Evolutionary conservation across 2,797 vertebrate genomes (phyloP), one percentile per base, ranked within the genome.

Genomic region (Petrocephalus sullivani): DNA sequence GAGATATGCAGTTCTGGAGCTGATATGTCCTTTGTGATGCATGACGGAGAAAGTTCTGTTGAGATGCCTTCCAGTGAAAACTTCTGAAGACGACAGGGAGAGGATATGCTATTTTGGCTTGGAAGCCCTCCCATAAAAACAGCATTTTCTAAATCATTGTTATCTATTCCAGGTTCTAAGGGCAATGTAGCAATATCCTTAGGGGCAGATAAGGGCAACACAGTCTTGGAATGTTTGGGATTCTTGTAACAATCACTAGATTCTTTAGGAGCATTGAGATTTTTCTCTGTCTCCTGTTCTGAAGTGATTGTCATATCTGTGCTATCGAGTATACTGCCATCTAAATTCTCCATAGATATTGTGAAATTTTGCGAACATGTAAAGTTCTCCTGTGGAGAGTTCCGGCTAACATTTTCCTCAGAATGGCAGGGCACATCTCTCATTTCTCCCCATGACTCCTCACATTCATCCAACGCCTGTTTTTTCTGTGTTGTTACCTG

Each of bases 11-110:
- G 83, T 14, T 56, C 16, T 64, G 86, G 21, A 81, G 4, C 10
- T 60, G 53, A 86, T 7, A 9, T 82, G 33, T 89, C 75, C 33
- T 90, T 83, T 51, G 81, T 87, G 41, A 83, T 75, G 58, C 83
- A 14, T 57, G 81, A 88, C n/a, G 64, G 54, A 41, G 81, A 33
- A 12, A 67, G 51, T 67, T 87, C 37, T 61, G 33, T n/a, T 58
- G 56, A 83, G 9, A 12, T 75, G 49, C 8, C 71, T 61, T 87
- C 85, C 33, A 12, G 9, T 16, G 14, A n/a, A 54, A 23, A 4
- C 41, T 58, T 60, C 37, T 33, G 37, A 14, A 19, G 56, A 87
- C 75, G 86, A 14, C 28, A 12, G 8, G 23, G 5, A 21, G 37
- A 49, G 58, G 23, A 53, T n/a, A 28, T 21, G 33, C 78, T 37